phyloP scores from a whole-genome alignment of 2,113 vertebrate species.

The Calyptommatus sinebrachiatus region DNA sequence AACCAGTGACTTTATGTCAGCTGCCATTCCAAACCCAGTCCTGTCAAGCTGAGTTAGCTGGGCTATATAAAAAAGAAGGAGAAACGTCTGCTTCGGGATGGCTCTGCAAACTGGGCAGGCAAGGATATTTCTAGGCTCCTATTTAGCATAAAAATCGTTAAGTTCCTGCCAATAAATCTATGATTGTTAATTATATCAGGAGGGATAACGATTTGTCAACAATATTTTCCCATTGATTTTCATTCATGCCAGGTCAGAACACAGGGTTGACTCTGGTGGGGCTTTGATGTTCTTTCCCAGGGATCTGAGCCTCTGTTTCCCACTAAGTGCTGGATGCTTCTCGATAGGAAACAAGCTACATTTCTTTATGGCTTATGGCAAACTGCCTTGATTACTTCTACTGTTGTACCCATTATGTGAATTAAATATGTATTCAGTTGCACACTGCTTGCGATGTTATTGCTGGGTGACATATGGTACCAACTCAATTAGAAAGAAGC shows the following conservation, averaged over 20 bases:
- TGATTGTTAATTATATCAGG: slow-evolving; percentile 75
- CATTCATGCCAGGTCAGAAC: neutral
- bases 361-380: slow-evolving; percentile 85
- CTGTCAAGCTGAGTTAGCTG: neutral
- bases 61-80: neutral
- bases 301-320: slow-evolving; percentile 21
- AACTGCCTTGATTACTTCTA: slow-evolving; percentile 84
- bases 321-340: slow-evolving; percentile 68
- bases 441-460: slow-evolving; percentile 81
- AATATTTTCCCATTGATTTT: slow-evolving; percentile 62
- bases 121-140: slow-evolving; percentile 53
- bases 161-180: slow-evolving; percentile 70
- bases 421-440: slow-evolving; percentile 86
- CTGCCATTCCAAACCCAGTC: slow-evolving; percentile 56
- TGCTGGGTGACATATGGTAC: slow-evolving; percentile 83
- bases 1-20: slow-evolving; percentile 45
- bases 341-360: slow-evolving; percentile 69
- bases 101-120: neutral
- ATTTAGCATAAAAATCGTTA: slow-evolving; percentile 65
- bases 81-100: neutral
- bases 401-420: slow-evolving; percentile 85
- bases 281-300: slow-evolving; percentile 17
- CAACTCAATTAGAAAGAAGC: slow-evolving; percentile 81
- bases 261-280: slow-evolving; percentile 11
- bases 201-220: slow-evolving; percentile 64